Evolutionary conservation across 1,140 invertebrate species (phyloP).

Genomic region (Platyscapa corneri): DNA sequence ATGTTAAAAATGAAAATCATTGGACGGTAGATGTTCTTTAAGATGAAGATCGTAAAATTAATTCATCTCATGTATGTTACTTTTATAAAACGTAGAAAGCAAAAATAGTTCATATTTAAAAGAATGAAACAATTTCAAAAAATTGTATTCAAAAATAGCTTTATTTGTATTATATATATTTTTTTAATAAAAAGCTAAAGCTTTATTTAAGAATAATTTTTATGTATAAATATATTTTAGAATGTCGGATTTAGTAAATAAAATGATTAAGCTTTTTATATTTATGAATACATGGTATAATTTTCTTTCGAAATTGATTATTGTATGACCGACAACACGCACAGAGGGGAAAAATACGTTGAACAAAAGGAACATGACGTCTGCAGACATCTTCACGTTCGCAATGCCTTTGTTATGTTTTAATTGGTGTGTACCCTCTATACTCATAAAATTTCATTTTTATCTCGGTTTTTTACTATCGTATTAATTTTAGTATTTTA

Average conservation of each 20-base stretch:
- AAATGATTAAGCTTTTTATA: constrained; percentile 36
- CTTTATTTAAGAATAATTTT: constrained; percentile 36
- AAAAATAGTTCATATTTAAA: constrained; percentile 25
- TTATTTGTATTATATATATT: constrained; percentile 27
- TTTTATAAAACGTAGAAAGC: constrained; percentile 42
- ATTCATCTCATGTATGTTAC: constrained; percentile 9
- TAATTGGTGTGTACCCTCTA: constrained; percentile 23
- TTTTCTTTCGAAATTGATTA: constrained; percentile 17
- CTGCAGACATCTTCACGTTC: constrained; percentile 25
- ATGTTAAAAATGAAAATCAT: constrained; percentile 40
- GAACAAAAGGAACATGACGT: constrained; percentile 40
- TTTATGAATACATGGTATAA: background rate
- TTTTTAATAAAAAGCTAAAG: constrained; percentile 39
- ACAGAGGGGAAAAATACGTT: constrained; percentile 45
- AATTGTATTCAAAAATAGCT: constrained; percentile 47
- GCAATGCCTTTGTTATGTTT: constrained; percentile 8
- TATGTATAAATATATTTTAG: constrained; percentile 45
- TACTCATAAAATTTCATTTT: constrained; percentile 27
- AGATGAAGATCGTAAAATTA: constrained; percentile 33
- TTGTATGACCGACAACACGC: constrained; percentile 34
- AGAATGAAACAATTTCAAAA: constrained; percentile 44
- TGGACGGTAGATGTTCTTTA: constrained; percentile 46
- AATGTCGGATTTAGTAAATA: constrained; percentile 38
- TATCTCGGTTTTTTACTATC: constrained; percentile 24
- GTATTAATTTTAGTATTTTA: constrained; percentile 26